Evolutionary conservation across 2,888 invertebrate species (phyloP).

Genomic region (Leptopilina syphax): DNA sequence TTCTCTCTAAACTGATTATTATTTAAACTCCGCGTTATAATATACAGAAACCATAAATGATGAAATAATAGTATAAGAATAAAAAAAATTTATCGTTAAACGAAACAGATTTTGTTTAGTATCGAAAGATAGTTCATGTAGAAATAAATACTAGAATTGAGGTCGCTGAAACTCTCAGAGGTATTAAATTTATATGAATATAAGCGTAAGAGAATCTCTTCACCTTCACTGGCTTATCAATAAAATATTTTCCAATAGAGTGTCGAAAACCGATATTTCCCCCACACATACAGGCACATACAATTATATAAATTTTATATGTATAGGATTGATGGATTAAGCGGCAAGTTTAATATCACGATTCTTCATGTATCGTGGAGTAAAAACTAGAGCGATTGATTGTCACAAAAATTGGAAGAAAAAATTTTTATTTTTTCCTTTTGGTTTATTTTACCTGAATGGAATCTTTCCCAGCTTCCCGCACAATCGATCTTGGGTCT

Average conservation of each 20-base stretch:
- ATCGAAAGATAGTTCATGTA: not conserved
- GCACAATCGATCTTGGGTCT: conserved; percentile 80
- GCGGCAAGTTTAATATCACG: conserved; percentile 49
- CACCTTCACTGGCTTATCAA: conserved; percentile 17
- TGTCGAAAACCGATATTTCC: conserved; percentile 3
- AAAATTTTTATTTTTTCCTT: conserved; percentile 23
- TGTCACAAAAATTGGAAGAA: conserved; percentile 42
- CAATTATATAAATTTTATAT: conserved; percentile 6
- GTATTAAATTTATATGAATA: not conserved
- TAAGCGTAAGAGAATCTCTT: conserved; percentile 6
- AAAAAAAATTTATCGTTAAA: not conserved
- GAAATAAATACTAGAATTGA: conserved; percentile 15
- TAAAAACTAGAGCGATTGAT: conserved; percentile 55
- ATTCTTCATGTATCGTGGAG: conserved; percentile 59
- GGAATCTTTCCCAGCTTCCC: conserved; percentile 74
- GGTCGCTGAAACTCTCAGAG: conserved; percentile 2
- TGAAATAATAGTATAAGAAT: too few relatives aligned
- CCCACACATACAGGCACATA: not conserved
- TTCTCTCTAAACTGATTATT: too few relatives aligned
- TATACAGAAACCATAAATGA: too few relatives aligned
- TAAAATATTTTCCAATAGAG: conserved; percentile 33
- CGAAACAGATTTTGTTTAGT: not conserved
- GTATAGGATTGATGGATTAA: conserved; percentile 58
- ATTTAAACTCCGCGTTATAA: too few relatives aligned
- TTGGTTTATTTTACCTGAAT: conserved; percentile 64